Conservation (phyloP, 2,113 vertebrate species). For the Taurulus bubalis region DNA sequence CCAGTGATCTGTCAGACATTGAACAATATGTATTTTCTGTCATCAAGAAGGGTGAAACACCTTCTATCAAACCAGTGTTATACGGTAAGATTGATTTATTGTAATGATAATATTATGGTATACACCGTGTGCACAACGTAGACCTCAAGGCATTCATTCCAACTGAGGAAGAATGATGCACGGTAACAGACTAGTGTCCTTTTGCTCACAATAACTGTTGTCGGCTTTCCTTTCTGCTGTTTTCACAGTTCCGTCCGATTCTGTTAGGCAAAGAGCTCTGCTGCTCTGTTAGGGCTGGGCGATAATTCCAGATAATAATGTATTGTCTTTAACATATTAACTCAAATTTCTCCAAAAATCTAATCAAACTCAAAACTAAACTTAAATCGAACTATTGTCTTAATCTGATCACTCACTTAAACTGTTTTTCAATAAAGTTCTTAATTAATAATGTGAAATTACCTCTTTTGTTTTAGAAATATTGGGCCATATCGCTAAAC, state of each 20-base stretch:
- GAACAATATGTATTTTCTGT: slow-evolving; percentile 69
- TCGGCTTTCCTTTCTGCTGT: background rate
- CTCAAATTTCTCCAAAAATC: no score
- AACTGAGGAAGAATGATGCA: background rate
- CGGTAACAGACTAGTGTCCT: background rate
- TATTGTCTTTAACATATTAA: background rate
- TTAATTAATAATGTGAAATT: background rate
- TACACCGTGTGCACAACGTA: background rate
- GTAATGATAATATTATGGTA: background rate
- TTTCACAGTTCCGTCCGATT: background rate
- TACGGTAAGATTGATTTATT: slow-evolving; percentile 67
- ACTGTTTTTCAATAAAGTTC: no score
- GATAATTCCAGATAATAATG: background rate
- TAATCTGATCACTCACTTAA: no score
- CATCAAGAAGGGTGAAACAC: slow-evolving; percentile 30
- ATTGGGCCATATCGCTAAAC: background rate
- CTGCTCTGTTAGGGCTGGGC: background rate
- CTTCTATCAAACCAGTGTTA: slow-evolving; percentile 22
- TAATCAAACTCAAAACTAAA: no score
- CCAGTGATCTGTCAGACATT: slow-evolving; percentile 77
- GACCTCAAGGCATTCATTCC: background rate
- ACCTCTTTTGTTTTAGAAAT: background rate
- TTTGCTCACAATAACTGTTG: background rate
- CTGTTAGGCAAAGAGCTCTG: no score
- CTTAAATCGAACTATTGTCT: no score